Base-by-base conservation (phyloP, 2,797 vertebrate species). In the Numenius phaeopus region DNA sequence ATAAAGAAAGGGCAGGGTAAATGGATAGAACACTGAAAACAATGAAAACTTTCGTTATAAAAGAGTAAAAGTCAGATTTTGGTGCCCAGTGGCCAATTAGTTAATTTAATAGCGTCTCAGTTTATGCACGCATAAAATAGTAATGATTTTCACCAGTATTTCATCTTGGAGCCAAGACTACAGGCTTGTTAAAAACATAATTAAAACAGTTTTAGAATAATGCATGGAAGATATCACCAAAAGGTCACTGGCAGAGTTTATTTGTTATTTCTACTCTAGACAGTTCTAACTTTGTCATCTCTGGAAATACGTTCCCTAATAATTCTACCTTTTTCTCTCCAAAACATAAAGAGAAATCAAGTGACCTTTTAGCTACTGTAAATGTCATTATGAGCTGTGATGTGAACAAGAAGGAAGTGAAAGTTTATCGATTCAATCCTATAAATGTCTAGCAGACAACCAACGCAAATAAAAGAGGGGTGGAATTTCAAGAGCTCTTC, bases 361-460 rank as follows among this genome's bases (percentile, higher is more conserved):
- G 39, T 95, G 80, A 95, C 77, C 62, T 94, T 96, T 95, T 46
- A 93, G 44, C 42, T 84, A 76, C n/a, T 79, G 85, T 64, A 97
- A 96, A 96, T 95, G 76, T 76, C 90, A 96, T 95, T 96, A 93
- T 79, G 62, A 94, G 66, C 57, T 67, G 50, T 84, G 65, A 78
- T 81, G 50, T 79, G 93, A 95, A 84, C 26, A 91, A 88, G 72
- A 93, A 83, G 21, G 54, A 95, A 91, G 26, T 55, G 24, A 90
- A 94, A 70, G 62, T 72, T 90, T 92, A 90, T 89, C 1, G 39
- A 87, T 86, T 89, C 57, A 83, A 40, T 91, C 50, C 58, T 86
- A 65, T 55, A 84, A 93, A 91, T 66, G 17, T 77, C 66, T 84
- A 83, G 61, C 37, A 83, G 50, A 39, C 3, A 8, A 85, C 27